Evolutionary conservation across 2,888 invertebrate species (phyloP).

Genomic region (Aspidiotus rigidus): DNA sequence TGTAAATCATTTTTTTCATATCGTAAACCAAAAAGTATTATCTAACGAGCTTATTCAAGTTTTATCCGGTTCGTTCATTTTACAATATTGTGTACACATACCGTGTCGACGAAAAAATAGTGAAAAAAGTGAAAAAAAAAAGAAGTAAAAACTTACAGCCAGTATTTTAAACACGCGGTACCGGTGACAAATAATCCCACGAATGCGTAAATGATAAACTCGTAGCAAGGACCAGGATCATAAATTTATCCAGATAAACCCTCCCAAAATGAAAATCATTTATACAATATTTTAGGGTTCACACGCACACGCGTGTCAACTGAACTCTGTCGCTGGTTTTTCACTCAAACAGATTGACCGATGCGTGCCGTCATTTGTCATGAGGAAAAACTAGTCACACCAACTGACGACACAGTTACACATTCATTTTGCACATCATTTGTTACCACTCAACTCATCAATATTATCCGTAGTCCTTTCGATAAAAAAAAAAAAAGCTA

Average conservation of each 20-base stretch:
- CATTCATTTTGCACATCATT: not conserved
- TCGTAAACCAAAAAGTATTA: no score
- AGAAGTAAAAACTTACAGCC: not conserved
- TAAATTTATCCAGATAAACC: not conserved
- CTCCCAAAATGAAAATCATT: no score
- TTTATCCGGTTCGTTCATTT: no score
- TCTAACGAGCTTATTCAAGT: no score
- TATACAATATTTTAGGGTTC: no score
- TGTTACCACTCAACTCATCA: not conserved
- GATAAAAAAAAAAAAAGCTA: not conserved
- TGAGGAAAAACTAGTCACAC: not conserved
- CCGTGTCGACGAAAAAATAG: not conserved
- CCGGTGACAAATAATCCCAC: slow-evolving; percentile 1
- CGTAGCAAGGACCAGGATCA: not conserved
- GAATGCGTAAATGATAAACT: slow-evolving; percentile 4
- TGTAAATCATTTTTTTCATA: no score
- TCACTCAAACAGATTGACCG: no score
- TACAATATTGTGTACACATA: no score
- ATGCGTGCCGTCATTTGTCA: not conserved
- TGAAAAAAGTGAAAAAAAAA: not conserved
- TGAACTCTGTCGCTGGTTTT: no score
- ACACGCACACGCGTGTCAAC: no score
- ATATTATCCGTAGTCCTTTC: not conserved
- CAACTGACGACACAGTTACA: not conserved
- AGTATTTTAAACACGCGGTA: not conserved